Base-by-base conservation (phyloP, 2,888 invertebrate species). In the Phorcus lineatus region DNA sequence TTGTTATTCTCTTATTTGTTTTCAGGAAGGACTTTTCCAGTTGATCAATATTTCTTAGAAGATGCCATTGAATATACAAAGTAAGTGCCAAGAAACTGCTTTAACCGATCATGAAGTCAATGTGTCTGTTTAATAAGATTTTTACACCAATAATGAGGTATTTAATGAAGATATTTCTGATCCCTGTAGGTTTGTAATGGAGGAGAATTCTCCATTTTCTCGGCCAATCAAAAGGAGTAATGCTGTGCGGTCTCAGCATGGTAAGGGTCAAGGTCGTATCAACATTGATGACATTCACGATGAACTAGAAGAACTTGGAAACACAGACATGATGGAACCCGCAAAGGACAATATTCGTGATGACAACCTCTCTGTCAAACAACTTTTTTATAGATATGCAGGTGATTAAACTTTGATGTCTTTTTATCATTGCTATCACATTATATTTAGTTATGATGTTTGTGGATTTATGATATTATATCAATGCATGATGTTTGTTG, bases 1-100 rank as follows among this genome's bases (percentile, higher is more conserved):
- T n/a, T n/a, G n/a, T 47, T 47, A 11, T 47, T 11, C 13, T 47
- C 4, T 47, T 11, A 9, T 47, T 11, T 47, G 47, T 47, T 84
- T 86, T 17, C 80, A 92, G 91, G 91, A 77, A 94, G 95, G 54
- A 97, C 97, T 0, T 97, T 95, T 93, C 97, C 97, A 0, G 98
- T 98, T 0, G 91, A 95, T 88, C 96, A 96, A 91, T 94, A 95
- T 88, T 98, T 96, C 90, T 92, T 98, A 78, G 97, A 98, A 92
- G 97, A 98, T 91, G 95, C 96, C n/a, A 92, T 98, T 4, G 93
- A 95, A 86, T 93, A 93, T 52, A 94, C 95, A 22, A 93, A 94
- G 88, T 96, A 94, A 91, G 94, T 84, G 40, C n/a, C 36, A 36
- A 31, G 53, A 22, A 74, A 1, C 17, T 7, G 31, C 4, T 70